These are phyloP conservation scores for Lissocephala sabroskyi DNA, from an alignment of 2,888 invertebrate genomes.

Conservation along the genomic window DNA sequence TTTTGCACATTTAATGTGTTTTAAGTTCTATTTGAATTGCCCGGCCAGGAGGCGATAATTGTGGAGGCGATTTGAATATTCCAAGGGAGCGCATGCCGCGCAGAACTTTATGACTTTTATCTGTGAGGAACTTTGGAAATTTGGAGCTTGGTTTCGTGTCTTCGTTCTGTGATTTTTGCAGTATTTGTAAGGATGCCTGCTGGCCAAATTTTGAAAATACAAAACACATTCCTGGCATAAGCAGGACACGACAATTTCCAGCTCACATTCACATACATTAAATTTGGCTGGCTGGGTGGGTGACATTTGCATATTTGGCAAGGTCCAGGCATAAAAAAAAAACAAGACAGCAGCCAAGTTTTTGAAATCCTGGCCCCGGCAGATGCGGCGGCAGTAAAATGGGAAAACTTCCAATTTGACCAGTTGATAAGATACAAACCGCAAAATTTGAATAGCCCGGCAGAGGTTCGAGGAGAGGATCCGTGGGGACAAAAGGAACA, in stretches of 20 bases:
- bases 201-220: slow-evolving; percentile 39
- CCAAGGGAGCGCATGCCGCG: slow-evolving; percentile 11
- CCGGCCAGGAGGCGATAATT: background rate
- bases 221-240: slow-evolving; percentile 19
- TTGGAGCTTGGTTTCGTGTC: slow-evolving; percentile 24
- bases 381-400: no score
- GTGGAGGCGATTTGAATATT: background rate
- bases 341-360: no score
- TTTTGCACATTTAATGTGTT: slow-evolving; percentile 11
- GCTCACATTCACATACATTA: slow-evolving; percentile 53
- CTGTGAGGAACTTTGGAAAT: slow-evolving; percentile 43
- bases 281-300: slow-evolving; percentile 26
- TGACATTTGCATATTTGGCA: slow-evolving; percentile 51
- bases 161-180: no score
- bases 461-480: no score
- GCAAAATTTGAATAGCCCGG: no score
- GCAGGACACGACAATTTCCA: slow-evolving; percentile 44
- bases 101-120: slow-evolving; percentile 55
- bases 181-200: slow-evolving; percentile 46
- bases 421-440: no score
- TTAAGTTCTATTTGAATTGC: slow-evolving; percentile 33
- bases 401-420: no score
- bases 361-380: no score
- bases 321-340: no score
- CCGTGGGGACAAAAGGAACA: no score